Conservation (phyloP, 2,888 invertebrate species). For the Parnassius apollo region DNA sequence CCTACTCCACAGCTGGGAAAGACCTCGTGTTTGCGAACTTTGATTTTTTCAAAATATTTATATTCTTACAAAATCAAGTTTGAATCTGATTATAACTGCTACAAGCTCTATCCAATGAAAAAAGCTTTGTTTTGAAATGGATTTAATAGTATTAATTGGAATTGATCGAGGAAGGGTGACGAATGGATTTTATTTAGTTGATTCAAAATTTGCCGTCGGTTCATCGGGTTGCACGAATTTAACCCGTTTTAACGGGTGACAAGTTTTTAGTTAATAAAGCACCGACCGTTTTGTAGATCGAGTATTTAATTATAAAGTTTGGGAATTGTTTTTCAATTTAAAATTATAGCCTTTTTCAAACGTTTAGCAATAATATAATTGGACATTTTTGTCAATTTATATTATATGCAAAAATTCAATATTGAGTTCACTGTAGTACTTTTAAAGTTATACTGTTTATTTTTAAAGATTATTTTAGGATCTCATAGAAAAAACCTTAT, state of each 20-base stretch:
- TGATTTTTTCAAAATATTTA: too few relatives aligned
- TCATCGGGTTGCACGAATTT: conserved; percentile 33
- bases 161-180: conserved; percentile 47
- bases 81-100: too few relatives aligned
- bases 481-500: too few relatives aligned
- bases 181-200: conserved; percentile 49
- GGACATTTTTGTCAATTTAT: not conserved
- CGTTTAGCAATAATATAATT: conserved; percentile 1
- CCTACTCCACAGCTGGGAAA: too few relatives aligned
- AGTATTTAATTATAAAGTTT: conserved; percentile 22
- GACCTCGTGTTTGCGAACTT: too few relatives aligned
- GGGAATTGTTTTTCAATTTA: conserved; percentile 19
- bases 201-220: conserved; percentile 37
- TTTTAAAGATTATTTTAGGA: too few relatives aligned
- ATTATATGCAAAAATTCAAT: too few relatives aligned
- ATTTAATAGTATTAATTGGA: conserved; percentile 58
- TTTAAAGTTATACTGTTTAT: too few relatives aligned
- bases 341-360: conserved; percentile 6
- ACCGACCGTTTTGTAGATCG: conserved; percentile 17
- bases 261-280: conserved; percentile 35
- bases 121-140: conserved; percentile 52
- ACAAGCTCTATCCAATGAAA: not conserved
- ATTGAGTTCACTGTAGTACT: too few relatives aligned
- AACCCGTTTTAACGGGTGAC: conserved; percentile 42
- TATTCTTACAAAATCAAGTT: too few relatives aligned